Evolutionary conservation across 2,797 vertebrate genomes (phyloP).

Genomic region (Fistularia tabacaria): DNA sequence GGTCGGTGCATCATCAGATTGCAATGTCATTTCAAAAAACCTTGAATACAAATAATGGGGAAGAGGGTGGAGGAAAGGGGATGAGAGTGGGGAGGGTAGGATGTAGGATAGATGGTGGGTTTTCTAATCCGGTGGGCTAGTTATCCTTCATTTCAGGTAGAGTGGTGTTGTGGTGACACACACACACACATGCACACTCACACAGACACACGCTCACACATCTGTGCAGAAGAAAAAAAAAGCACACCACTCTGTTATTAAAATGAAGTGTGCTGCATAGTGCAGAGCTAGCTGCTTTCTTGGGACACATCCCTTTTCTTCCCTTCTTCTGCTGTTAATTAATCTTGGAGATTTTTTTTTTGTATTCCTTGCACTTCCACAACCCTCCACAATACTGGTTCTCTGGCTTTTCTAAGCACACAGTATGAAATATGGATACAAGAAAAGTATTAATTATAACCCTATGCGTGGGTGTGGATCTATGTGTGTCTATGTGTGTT

Average conservation of each 20-base stretch:
- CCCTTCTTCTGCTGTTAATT: constrained; percentile 73
- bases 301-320: constrained; percentile 70
- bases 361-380: constrained; percentile 52
- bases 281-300: constrained; percentile 76
- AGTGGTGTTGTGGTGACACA: constrained; percentile 67
- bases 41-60: constrained; percentile 99
- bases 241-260: constrained; percentile 72
- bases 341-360: constrained; percentile 76
- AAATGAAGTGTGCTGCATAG: constrained; percentile 76
- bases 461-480: constrained; percentile 68
- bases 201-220: constrained; percentile 30
- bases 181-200: constrained; percentile 41
- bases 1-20: constrained; percentile 99
- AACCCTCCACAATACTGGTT: constrained; percentile 41
- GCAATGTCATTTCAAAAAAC: constrained; percentile 99
- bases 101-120: constrained; percentile 87
- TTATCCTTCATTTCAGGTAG: constrained; percentile 87
- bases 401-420: constrained; percentile 73
- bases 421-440: constrained; percentile 78
- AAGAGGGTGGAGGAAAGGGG: constrained; percentile 9
- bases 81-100: constrained; percentile 4
- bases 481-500: constrained; percentile 37
- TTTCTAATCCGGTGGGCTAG: constrained; percentile 91
- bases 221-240: constrained; percentile 41
- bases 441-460: constrained; percentile 80